Evolutionary conservation across 2,888 invertebrate genomes (phyloP).

Genomic region (Dione vanillae): DNA sequence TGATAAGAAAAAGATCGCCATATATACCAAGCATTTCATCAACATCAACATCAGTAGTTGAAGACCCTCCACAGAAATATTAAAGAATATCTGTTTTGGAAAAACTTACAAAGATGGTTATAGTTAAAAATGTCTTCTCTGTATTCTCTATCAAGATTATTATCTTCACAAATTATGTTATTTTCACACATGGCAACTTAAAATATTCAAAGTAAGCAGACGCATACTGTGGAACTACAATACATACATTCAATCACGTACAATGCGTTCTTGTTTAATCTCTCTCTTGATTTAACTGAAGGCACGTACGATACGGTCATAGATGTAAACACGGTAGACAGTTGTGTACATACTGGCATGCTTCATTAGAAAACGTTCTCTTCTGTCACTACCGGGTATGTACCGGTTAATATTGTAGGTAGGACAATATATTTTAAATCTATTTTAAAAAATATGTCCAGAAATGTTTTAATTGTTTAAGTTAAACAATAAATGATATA

Average conservation of each 20-base stretch:
- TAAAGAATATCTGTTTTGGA: no score
- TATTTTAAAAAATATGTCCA: no score
- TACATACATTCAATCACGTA: constrained; percentile 39
- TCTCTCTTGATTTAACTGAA: constrained; percentile 40
- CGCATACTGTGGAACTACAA: constrained; percentile 6
- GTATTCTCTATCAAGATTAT: background rate
- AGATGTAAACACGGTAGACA: constrained; percentile 34
- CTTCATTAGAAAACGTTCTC: constrained; percentile 26
- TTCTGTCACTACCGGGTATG: constrained; percentile 4
- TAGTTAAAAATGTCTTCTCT: no score
- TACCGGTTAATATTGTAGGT: background rate
- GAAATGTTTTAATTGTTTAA: no score
- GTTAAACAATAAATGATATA: no score
- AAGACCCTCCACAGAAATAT: no score
- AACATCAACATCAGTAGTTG: no score
- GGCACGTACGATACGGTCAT: constrained; percentile 40
- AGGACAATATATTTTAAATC: no score
- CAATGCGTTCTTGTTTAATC: constrained; percentile 39
- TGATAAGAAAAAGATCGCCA: no score
- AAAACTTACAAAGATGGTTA: no score
- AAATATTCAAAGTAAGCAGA: background rate
- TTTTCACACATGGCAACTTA: background rate
- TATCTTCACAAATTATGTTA: background rate
- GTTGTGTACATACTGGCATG: constrained; percentile 38
- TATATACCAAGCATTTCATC: no score